Evolutionary conservation across 1,140 invertebrate species (phyloP).

Genomic region (Olivierus martensii): DNA sequence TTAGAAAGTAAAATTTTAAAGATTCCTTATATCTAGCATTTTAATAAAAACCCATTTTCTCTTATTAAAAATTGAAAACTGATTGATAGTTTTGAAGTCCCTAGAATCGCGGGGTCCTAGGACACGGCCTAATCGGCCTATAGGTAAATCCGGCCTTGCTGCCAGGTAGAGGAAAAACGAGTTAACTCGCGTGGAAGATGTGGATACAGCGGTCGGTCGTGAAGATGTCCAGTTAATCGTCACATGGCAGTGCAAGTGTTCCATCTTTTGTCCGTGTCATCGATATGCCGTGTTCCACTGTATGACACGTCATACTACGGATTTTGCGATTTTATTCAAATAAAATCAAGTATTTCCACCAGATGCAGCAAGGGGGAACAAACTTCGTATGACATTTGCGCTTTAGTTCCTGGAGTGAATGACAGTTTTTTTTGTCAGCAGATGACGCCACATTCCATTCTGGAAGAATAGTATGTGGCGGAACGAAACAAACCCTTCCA

Average conservation of each 20-base stretch:
- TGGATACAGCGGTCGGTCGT: neutral
- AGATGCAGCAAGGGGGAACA: neutral
- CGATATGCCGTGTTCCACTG: neutral
- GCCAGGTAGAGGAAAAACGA: neutral
- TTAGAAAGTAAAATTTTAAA: too few relatives aligned
- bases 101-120: too few relatives aligned
- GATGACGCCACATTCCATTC: too few relatives aligned
- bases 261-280: neutral
- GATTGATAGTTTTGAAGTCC: too few relatives aligned
- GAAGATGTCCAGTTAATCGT: neutral
- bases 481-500: too few relatives aligned
- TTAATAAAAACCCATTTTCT: too few relatives aligned
- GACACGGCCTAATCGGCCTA: too few relatives aligned
- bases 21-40: too few relatives aligned
- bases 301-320: neutral
- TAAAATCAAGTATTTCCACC: neutral
- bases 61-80: too few relatives aligned
- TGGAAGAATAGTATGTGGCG: too few relatives aligned
- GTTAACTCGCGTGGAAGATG: neutral
- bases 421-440: too few relatives aligned
- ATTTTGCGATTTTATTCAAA: neutral
- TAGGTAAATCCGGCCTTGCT: too few relatives aligned
- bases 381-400: neutral
- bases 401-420: neutral
- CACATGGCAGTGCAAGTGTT: neutral